These are phyloP conservation scores for Pseudeuparius sepicola DNA, from an alignment of 2,888 invertebrate genomes.

Conservation along the genomic window DNA sequence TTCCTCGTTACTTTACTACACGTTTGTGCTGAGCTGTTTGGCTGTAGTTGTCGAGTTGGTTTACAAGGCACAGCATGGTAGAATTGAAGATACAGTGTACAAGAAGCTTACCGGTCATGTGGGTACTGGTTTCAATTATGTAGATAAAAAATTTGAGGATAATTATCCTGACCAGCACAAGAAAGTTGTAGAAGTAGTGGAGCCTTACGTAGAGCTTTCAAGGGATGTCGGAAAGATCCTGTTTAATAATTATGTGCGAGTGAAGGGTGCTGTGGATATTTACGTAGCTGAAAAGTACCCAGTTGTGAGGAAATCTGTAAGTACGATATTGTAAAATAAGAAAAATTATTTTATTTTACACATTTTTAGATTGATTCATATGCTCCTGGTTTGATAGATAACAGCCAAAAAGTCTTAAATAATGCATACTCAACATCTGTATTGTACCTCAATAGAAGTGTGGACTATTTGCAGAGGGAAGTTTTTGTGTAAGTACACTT, in stretches of 20 bases:
- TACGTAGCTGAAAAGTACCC: constrained; percentile 37
- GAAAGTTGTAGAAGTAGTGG: constrained; percentile 43
- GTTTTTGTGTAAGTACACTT: constrained; percentile 64
- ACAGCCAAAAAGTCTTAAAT: constrained; percentile 43
- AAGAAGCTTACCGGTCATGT: constrained; percentile 12
- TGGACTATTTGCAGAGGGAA: constrained; percentile 59
- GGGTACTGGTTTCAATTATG: constrained; percentile 44
- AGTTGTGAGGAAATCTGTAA: constrained; percentile 43
- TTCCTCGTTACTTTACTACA: too few species aligned
- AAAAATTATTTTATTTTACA: constrained; percentile 9
- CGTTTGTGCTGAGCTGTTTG: too few species aligned
- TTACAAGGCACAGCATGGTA: constrained; percentile 9
- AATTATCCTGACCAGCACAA: constrained; percentile 59
- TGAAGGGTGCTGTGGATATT: constrained; percentile 25
- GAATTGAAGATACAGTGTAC: constrained; percentile 15
- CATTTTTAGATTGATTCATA: constrained; percentile 54
- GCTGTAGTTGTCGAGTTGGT: constrained; percentile 13
- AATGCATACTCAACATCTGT: constrained; percentile 42
- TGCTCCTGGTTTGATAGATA: constrained; percentile 59
- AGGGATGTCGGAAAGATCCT: constrained; percentile 47
- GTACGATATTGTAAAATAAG: constrained; percentile 28
- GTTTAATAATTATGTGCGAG: constrained; percentile 38
- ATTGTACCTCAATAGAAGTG: constrained; percentile 44
- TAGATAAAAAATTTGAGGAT: constrained; percentile 56
- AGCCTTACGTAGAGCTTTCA: constrained; percentile 52